phyloP scores from a whole-genome alignment of 2,797 vertebrate species.

The Pantherophis alleghaniensis region DNA sequence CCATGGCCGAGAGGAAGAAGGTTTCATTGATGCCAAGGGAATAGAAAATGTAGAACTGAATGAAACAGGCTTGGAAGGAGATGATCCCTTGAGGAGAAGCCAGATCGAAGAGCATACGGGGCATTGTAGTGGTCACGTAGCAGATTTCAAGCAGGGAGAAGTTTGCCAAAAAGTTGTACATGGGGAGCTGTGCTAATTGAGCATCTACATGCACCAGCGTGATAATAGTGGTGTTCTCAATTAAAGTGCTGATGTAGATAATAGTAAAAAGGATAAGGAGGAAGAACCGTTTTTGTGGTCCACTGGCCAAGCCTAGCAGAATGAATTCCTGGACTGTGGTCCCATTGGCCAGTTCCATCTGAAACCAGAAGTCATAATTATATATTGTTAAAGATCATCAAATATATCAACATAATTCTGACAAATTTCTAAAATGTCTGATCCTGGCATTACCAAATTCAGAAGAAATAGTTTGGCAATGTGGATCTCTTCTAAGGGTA shows the following conservation, averaged over 20 bases:
- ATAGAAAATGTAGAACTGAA: conserved; percentile 57
- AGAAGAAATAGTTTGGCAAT: neutral
- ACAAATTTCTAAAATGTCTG: neutral
- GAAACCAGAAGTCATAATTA: neutral
- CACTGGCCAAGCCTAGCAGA: neutral
- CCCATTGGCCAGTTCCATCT: conserved; percentile 10
- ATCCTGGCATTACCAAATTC: neutral
- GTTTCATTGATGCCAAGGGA: conserved; percentile 45
- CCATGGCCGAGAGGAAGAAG: conserved; percentile 34
- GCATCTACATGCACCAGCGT: conserved; percentile 25
- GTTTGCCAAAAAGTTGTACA: conserved; percentile 55
- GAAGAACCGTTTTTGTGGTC: neutral
- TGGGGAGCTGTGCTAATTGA: conserved; percentile 40
- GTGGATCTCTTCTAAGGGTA: neutral
- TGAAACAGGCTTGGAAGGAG: conserved; percentile 48
- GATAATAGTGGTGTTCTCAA: conserved; percentile 39
- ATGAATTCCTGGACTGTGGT: neutral
- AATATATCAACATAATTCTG: neutral
- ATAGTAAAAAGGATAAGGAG: neutral
- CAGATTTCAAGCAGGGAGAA: conserved; percentile 60
- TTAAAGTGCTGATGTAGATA: conserved; percentile 44
- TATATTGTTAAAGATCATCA: neutral
- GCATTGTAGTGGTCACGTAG: neutral
- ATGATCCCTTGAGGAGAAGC: neutral
- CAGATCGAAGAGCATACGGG: neutral